Evolutionary conservation across 2,888 invertebrate genomes (phyloP), one percentile per base, ranked within the genome.

Genomic region (Apamea monoglypha): DNA sequence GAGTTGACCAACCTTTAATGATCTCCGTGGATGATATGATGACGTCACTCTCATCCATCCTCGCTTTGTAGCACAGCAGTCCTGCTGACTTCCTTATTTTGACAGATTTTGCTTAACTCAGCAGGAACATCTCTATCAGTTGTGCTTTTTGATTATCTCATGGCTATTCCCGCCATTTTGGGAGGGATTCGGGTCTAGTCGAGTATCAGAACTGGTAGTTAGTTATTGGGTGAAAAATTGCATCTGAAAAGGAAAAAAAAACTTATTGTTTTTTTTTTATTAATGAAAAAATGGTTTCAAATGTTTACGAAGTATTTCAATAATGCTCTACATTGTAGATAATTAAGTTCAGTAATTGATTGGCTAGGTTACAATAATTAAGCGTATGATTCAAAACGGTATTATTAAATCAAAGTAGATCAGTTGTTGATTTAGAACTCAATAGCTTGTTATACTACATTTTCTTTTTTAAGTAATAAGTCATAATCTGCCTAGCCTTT

Each of bases 21-120:
- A 97, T 97, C 94, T 98, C 98, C 40, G 97, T 97, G 76, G 97
- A 97, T 91, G 97, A 97, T 92, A 97, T 96, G 87, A 98, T 96
- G 89, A 97, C 96, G 92, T 97, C 97, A 88, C 88, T 95, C 56
- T 97, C 96, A 93, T 96, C 97, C 97, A 97, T 97, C 87, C 94
- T 97, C 88, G 91, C 90, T 93, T 94, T 95, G 94, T 96, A 96
- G 86, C 96, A 96, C 91, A 96, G 89, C 87, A 96, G 91, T 77
- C 91, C 92, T 70, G 94, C 89, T 90, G 96, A 92, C 92, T 94
- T 95, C 94, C 92, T 95, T 95, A 96, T 96, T 91, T 95, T 96
- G 95, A 93, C 87, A 78, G 90, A 84, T 92, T 90, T 79, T 8
- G 16, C 40, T 87, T 80, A 84, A 76, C 86, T 73, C 69, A 10